Evolutionary conservation across 2,888 invertebrate genomes (phyloP).

Genomic region (Neoaliturus tenellus): DNA sequence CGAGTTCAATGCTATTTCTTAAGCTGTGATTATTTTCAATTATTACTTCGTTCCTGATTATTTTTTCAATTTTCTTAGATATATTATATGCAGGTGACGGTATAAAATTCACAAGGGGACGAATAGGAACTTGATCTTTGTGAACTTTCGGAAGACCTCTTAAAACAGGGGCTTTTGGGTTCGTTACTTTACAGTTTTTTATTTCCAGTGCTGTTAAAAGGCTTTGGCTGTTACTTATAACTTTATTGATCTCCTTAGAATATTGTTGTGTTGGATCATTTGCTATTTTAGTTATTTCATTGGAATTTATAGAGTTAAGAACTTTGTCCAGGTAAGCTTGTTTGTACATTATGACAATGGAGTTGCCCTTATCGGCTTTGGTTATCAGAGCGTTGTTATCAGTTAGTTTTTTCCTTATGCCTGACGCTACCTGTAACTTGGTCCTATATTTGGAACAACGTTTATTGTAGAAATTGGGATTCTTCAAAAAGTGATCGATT

Average conservation of each 20-base stretch:
- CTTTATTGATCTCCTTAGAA: background rate
- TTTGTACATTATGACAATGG: background rate
- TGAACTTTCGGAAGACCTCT: background rate
- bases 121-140: background rate
- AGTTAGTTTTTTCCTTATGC: background rate
- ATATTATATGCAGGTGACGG: background rate
- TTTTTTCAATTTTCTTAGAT: background rate
- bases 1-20: too few species aligned
- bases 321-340: background rate
- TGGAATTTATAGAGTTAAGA: background rate
- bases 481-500: background rate
- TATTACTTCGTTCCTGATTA: too few species aligned
- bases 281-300: background rate
- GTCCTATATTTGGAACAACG: background rate
- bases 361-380: background rate
- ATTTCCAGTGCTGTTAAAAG: background rate
- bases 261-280: background rate
- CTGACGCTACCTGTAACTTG: background rate
- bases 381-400: conserved; percentile 12
- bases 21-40: too few species aligned
- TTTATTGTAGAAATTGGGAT: background rate
- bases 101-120: background rate
- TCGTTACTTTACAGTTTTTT: background rate
- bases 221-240: background rate
- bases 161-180: background rate